Evolutionary conservation across 2,113 vertebrate species (phyloP).

Genomic region (Corvus moneduloides): DNA sequence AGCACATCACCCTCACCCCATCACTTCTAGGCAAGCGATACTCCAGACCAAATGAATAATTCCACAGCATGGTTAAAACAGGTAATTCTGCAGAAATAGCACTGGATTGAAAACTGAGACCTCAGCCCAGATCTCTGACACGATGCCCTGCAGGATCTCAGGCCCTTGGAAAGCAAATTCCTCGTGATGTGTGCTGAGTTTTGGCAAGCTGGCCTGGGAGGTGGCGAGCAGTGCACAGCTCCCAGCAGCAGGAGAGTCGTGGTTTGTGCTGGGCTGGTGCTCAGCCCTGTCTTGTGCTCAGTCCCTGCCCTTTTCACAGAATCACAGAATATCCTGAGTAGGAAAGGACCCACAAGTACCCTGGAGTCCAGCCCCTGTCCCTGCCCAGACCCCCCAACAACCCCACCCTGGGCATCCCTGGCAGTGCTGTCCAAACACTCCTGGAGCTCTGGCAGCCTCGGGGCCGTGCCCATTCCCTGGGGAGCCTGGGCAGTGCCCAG

Average conservation of each 20-base stretch:
- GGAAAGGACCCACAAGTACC: background rate
- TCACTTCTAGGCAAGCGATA: background rate
- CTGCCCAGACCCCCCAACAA: background rate
- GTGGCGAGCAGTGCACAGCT: background rate
- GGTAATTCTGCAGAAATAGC: background rate
- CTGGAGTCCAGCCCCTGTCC: accelerated
- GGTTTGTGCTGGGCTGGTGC: background rate
- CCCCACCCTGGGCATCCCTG: background rate
- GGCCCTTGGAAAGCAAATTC: background rate
- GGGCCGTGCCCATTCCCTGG: background rate
- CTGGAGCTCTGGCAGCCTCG: background rate
- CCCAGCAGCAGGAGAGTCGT: background rate
- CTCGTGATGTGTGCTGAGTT: background rate
- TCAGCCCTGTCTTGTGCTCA: background rate
- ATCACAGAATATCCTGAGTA: background rate
- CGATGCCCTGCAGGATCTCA: background rate
- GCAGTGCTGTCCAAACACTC: accelerated
- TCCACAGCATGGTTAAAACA: background rate
- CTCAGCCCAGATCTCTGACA: background rate
- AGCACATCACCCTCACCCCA: background rate
- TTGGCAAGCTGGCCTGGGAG: background rate
- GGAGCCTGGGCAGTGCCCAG: background rate
- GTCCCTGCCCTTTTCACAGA: background rate
- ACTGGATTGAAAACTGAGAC: background rate
- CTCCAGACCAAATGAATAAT: background rate